Evolutionary conservation across 2,797 vertebrate species (phyloP).

Genomic region (Anisognathus igniventris): DNA sequence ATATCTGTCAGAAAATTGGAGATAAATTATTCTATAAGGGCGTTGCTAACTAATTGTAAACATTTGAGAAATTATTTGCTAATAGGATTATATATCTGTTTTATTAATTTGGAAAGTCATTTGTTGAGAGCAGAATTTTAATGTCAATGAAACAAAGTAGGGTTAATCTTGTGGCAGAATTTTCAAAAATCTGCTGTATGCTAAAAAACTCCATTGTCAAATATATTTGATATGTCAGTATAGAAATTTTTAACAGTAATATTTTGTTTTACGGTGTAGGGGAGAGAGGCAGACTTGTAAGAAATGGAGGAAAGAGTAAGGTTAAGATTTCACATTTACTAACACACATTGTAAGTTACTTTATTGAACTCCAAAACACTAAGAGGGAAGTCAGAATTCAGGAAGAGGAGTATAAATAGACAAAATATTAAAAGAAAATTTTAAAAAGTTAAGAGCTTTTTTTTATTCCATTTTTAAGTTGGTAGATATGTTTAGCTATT

Average conservation of each 20-base stretch:
- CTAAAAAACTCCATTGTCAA: not conserved
- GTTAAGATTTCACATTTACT: not conserved
- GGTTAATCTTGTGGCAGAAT: not conserved
- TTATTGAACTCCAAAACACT: not conserved
- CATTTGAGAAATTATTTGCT: not conserved
- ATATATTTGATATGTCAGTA: not conserved
- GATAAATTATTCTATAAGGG: not conserved
- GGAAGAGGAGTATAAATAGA: not conserved
- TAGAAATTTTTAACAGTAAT: not conserved
- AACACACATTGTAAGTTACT: rapidly evolving
- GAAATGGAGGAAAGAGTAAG: not conserved
- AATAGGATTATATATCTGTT: not conserved
- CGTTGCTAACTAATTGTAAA: not conserved
- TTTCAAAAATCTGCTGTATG: not conserved
- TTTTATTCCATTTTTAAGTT: not conserved
- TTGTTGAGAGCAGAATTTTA: not conserved
- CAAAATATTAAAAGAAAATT: not conserved
- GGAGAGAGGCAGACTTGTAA: not conserved
- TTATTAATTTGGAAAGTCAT: not conserved
- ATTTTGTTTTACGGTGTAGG: not conserved
- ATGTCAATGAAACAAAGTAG: not conserved
- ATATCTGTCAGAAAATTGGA: not conserved
- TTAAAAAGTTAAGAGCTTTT: not conserved
- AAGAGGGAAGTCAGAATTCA: not conserved
- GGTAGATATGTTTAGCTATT: not conserved